Evolutionary conservation across 1,140 invertebrate species (phyloP), one percentile per base, ranked within the genome.

Genomic region (Brachystomella parvula): DNA sequence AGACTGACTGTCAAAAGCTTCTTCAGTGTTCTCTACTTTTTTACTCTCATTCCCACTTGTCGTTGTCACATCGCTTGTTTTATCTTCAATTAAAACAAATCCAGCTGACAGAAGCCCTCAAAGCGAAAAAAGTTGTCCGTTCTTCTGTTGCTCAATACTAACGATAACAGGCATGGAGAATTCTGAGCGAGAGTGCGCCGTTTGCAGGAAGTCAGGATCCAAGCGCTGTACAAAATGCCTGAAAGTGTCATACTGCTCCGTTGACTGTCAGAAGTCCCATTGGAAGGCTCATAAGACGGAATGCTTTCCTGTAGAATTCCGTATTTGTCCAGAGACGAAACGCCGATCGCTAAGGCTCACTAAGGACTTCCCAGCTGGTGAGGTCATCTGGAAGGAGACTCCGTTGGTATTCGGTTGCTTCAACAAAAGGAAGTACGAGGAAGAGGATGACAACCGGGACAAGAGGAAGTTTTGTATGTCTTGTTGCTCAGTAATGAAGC

Each of bases 291-390:
- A 78, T 56, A 79, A 77, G 80, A 81, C 60, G 78, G 76, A 53
- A 3, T 53, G 49, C 21, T 9, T 53, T 53, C 49, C 49, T 6
- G 49, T 53, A 6, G 49, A 53, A 12, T 17, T 53, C 12, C 49
- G 49, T 24, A 26, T 53, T 53, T 53, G 49, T 53, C 79, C 83
- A 70, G 70, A 77, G 1, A 74, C 74, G 26, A 74, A 83, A 30
- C 87, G 89, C 0, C 79, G 90, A 53, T 84, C 88, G 75, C 78
- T 92, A 67, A 81, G 87, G 47, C 87, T 90, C 0, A 84, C 82
- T 0, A 81, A 85, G 66, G 83, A 85, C 65, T 85, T 94, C 2
- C 83, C 84, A 68, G 77, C 82, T n/a, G 89, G 89, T 1, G 89
- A 92, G 74, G 79, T 91, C 2, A 77, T 92, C 1, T 77, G 83